phyloP scores from a whole-genome alignment of 2,797 vertebrate genomes.

The Catamblyrhynchus diadema region DNA sequence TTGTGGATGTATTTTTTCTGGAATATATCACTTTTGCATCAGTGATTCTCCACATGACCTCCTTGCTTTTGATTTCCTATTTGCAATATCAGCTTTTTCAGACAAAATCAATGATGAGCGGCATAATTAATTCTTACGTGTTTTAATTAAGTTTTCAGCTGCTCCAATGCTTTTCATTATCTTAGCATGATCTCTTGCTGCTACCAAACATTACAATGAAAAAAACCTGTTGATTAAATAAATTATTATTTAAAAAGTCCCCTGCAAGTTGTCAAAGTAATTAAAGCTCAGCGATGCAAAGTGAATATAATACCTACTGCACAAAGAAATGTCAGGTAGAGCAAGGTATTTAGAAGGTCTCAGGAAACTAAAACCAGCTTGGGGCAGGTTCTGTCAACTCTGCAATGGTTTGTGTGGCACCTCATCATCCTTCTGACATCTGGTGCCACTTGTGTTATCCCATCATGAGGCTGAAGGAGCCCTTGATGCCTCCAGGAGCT shows the following conservation, averaged over 20 bases:
- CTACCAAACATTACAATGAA: not conserved
- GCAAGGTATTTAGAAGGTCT: not conserved
- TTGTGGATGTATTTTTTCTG: not conserved
- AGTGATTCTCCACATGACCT: not conserved
- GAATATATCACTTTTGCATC: not conserved
- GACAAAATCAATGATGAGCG: slow-evolving; percentile 21
- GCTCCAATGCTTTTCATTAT: slow-evolving; percentile 48
- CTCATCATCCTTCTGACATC: not conserved
- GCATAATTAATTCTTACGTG: slow-evolving; percentile 62
- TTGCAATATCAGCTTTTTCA: slow-evolving; percentile 61
- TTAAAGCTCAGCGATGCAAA: slow-evolving; percentile 16
- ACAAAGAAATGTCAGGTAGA: not conserved
- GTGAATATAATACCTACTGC: not conserved
- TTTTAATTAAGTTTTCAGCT: slow-evolving; percentile 64
- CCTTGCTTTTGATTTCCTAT: slow-evolving; percentile 55
- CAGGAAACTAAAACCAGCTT: not conserved
- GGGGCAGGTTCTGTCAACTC: not conserved
- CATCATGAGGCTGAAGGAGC: not conserved
- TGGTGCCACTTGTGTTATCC: not conserved
- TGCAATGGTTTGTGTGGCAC: not conserved
- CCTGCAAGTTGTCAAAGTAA: slow-evolving; percentile 20
- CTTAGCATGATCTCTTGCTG: slow-evolving; percentile 5
- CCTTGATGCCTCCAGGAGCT: not conserved
- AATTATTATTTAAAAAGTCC: slow-evolving; percentile 4
- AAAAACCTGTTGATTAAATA: slow-evolving; percentile 35